phyloP scores from a whole-genome alignment of 1,140 invertebrate genomes.

The Oryzaephilus surinamensis region DNA sequence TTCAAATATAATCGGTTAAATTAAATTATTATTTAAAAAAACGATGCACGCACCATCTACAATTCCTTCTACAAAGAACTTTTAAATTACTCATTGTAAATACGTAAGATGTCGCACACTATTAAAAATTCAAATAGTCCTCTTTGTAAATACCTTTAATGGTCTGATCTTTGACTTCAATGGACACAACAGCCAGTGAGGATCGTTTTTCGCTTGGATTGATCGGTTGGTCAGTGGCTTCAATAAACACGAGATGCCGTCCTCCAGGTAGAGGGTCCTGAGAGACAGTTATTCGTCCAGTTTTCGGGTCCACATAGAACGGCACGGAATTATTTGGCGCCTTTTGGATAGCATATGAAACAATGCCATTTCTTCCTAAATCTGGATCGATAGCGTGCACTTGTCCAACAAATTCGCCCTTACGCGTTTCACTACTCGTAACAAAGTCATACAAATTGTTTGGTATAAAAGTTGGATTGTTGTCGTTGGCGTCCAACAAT shows the following conservation, averaged over 20 bases:
- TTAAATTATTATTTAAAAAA: too few species aligned
- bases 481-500: slow-evolving; percentile 76
- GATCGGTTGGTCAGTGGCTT: slow-evolving; percentile 67
- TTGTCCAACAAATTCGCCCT: slow-evolving; percentile 60
- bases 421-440: slow-evolving; percentile 52
- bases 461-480: slow-evolving; percentile 73
- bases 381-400: slow-evolving; percentile 72
- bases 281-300: slow-evolving; percentile 58
- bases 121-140: too few species aligned
- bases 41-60: too few species aligned
- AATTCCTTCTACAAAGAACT: too few species aligned
- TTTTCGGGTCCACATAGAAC: slow-evolving; percentile 60
- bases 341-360: slow-evolving; percentile 65
- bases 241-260: slow-evolving; percentile 66
- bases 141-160: slow-evolving; percentile 42
- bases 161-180: slow-evolving; percentile 49
- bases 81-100: too few species aligned
- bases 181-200: slow-evolving; percentile 70
- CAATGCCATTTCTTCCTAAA: slow-evolving; percentile 65
- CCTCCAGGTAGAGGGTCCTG: slow-evolving; percentile 54
- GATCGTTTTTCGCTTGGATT: slow-evolving; percentile 72
- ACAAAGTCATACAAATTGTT: slow-evolving; percentile 71
- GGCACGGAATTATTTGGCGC: slow-evolving; percentile 53
- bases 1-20: too few species aligned
- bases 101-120: too few species aligned